A percentile compares a stretch with the other conserved stretches of the same genome.
phyloP scores from a whole-genome alignment of 2,113 vertebrate genomes.

The Grantiella picta region DNA sequence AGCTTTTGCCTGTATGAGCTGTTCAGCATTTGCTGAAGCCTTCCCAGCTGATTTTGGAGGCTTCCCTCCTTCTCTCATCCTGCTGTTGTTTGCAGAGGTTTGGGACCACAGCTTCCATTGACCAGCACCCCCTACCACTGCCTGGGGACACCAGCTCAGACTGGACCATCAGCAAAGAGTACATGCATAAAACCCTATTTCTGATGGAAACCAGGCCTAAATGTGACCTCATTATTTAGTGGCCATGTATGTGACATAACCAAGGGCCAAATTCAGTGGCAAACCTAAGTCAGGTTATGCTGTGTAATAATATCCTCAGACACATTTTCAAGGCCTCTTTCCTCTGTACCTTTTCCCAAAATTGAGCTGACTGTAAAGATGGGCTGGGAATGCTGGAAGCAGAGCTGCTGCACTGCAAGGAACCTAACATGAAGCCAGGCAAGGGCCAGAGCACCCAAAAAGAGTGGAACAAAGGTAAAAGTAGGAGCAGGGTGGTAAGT shows the following conservation, averaged over 20 bases:
- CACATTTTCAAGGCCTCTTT: neutral
- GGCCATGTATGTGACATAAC: neutral
- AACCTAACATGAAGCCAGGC: neutral
- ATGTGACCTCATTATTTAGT: neutral
- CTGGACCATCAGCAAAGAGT: neutral
- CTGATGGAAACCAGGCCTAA: neutral
- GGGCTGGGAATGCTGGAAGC: neutral
- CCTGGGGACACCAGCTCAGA: neutral
- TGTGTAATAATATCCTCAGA: neutral
- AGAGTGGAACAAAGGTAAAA: neutral
- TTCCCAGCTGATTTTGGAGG: accelerated
- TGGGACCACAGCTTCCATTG: neutral
- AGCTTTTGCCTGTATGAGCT: neutral
- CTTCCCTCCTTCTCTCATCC: neutral
- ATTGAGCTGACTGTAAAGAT: neutral
- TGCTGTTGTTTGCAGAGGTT: neutral
- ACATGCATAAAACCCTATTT: neutral
- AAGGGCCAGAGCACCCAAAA: neutral
- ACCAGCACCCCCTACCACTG: neutral
- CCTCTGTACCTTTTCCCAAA: neutral
- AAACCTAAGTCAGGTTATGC: neutral
- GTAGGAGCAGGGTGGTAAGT: neutral
- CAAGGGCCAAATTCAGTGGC: neutral
- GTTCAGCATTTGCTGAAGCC: neutral
- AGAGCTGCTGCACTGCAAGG: neutral